These are phyloP conservation scores for Petroica traversi DNA, from an alignment of 2,113 vertebrate species.

Conservation along the genomic window DNA sequence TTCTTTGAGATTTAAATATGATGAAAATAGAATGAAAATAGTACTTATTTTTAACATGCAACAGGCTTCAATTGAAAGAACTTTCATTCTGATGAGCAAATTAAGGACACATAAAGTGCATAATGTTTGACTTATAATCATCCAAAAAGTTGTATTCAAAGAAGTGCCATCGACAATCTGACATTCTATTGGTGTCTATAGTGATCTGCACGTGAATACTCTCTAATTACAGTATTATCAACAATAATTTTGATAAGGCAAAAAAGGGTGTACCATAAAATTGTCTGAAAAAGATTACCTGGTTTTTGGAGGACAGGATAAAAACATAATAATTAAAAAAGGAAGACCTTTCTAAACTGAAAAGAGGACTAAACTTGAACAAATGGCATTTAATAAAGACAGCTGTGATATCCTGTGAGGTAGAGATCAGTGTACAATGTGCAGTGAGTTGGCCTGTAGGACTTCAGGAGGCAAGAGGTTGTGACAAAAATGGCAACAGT, in stretches of 20 bases:
- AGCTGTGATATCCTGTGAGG: background rate
- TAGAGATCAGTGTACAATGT: background rate
- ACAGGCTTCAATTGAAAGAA: background rate
- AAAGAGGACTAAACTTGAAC: background rate
- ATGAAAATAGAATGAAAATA: background rate
- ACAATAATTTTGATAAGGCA: background rate
- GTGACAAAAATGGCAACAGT: background rate
- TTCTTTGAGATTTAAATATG: background rate
- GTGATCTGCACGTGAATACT: background rate
- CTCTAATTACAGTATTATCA: background rate
- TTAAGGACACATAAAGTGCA: background rate
- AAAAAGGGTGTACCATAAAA: background rate
- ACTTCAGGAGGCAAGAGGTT: background rate
- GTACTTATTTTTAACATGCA: background rate
- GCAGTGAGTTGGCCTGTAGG: background rate
- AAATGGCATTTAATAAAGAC: background rate
- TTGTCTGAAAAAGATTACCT: background rate
- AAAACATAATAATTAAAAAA: background rate
- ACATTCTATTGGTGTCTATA: background rate
- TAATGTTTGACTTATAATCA: background rate
- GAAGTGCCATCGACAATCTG: background rate
- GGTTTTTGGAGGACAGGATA: background rate
- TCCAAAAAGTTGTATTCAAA: background rate
- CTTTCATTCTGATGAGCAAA: background rate
- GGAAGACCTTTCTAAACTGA: background rate